Percentiles rank a stretch among this genome's conserved stretches.
phyloP scores from a whole-genome alignment of 1,140 invertebrate species.

The Philotrypesis tridentata region DNA sequence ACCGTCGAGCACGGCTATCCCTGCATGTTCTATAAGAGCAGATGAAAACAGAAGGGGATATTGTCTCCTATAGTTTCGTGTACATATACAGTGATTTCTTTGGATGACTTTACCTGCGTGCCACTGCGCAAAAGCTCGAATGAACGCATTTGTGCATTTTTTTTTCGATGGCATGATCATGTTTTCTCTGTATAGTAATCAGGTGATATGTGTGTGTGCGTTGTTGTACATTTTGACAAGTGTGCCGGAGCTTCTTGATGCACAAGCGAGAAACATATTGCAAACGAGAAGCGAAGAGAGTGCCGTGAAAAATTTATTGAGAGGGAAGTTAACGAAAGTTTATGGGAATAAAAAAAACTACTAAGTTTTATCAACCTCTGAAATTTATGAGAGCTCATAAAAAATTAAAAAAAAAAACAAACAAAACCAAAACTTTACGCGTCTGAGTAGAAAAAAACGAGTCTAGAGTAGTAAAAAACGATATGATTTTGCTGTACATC shows the following conservation, averaged over 20 bases:
- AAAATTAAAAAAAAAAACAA: too few species aligned
- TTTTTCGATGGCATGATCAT: background rate
- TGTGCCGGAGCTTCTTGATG: constrained; percentile 4
- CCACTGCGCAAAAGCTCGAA: constrained; percentile 31
- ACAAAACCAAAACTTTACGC: too few species aligned
- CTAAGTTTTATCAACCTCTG: too few species aligned
- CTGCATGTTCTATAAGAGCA: constrained; percentile 20
- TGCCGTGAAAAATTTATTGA: background rate
- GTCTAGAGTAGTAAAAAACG: too few species aligned
- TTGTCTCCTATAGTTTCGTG: background rate
- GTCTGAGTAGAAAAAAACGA: too few species aligned
- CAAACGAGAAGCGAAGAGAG: too few species aligned
- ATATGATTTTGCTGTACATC: too few species aligned
- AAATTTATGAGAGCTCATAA: too few species aligned
- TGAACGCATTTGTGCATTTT: background rate
- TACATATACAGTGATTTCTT: background rate
- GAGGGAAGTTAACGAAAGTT: background rate
- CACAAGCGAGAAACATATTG: constrained; percentile 2
- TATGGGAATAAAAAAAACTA: background rate
- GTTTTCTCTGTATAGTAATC: too few species aligned
- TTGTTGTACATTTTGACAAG: background rate
- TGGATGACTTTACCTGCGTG: constrained; percentile 25
- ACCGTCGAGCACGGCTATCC: constrained; percentile 29
- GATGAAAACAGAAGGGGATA: constrained; percentile 23
- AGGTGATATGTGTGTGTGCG: background rate